Evolutionary conservation across 2,797 vertebrate species (phyloP).

Genomic region (Parambassis ranga): DNA sequence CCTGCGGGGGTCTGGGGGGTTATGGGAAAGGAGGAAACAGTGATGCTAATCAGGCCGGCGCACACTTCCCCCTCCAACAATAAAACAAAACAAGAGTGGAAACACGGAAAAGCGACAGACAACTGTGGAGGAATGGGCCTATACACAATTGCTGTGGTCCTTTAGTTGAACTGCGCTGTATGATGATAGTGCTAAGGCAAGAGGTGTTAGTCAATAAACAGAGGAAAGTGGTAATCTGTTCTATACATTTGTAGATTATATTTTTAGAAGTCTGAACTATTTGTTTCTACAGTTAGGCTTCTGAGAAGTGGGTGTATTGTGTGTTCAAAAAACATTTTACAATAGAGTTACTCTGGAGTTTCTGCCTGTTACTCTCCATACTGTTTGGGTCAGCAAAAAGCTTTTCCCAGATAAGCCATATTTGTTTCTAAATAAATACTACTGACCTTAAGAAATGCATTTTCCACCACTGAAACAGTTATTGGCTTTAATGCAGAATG

Average conservation of each 20-base stretch:
- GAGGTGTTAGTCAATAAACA: constrained; percentile 34
- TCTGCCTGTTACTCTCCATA: background rate
- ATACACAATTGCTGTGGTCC: constrained; percentile 7
- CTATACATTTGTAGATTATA: constrained; percentile 4
- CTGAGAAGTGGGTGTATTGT: constrained; percentile 4
- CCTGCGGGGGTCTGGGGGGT: constrained; percentile 96
- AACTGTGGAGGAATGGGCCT: constrained; percentile 60
- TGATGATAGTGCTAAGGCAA: constrained; percentile 31
- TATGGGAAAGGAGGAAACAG: constrained; percentile 99
- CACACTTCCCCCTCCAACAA: constrained; percentile 97
- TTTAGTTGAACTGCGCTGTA: constrained; percentile 26
- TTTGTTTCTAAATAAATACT: background rate
- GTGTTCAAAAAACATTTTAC: constrained; percentile 1
- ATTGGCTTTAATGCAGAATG: background rate
- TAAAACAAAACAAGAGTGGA: constrained; percentile 81
- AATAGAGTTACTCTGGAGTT: constrained; percentile 7
- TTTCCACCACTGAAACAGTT: background rate
- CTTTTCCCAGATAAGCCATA: background rate
- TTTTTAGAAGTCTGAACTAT: constrained; percentile 27
- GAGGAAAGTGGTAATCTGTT: constrained; percentile 20
- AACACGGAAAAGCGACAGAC: constrained; percentile 71
- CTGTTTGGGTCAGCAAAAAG: background rate
- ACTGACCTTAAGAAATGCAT: background rate
- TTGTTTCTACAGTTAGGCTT: constrained; percentile 9
- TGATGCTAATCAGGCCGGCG: constrained; percentile 94